Conservation (phyloP, 2,113 vertebrate genomes). For the Setophaga coronata region DNA sequence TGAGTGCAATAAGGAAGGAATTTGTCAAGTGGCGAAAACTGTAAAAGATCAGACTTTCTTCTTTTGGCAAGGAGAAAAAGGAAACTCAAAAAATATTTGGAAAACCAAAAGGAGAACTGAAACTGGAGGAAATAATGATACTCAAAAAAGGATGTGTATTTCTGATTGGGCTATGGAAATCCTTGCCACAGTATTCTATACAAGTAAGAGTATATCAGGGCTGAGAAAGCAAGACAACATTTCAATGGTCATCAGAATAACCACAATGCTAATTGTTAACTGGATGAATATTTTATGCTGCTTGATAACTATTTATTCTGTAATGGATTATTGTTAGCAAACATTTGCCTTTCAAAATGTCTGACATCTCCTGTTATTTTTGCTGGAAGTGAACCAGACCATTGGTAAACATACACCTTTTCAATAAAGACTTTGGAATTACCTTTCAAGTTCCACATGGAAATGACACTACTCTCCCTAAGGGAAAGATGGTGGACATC, state of each 20-base stretch:
- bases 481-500: background rate
- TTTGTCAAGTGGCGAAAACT: background rate
- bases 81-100: background rate
- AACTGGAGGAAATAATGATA: background rate
- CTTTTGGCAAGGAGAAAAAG: background rate
- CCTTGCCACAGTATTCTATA: background rate
- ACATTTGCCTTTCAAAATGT: background rate
- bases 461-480: background rate
- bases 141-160: background rate
- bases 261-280: background rate
- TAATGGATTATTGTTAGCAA: background rate
- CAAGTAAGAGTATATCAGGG: background rate
- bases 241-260: background rate
- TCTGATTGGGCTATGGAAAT: background rate
- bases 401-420: background rate
- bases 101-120: background rate
- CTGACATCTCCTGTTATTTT: background rate
- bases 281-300: background rate
- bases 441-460: background rate
- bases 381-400: background rate
- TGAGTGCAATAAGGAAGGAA: background rate
- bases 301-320: background rate
- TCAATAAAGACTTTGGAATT: background rate
- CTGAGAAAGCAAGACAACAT: background rate
- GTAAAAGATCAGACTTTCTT: background rate